Conservation (phyloP, 2,888 invertebrate species). For the Drosophila affinis region DNA sequence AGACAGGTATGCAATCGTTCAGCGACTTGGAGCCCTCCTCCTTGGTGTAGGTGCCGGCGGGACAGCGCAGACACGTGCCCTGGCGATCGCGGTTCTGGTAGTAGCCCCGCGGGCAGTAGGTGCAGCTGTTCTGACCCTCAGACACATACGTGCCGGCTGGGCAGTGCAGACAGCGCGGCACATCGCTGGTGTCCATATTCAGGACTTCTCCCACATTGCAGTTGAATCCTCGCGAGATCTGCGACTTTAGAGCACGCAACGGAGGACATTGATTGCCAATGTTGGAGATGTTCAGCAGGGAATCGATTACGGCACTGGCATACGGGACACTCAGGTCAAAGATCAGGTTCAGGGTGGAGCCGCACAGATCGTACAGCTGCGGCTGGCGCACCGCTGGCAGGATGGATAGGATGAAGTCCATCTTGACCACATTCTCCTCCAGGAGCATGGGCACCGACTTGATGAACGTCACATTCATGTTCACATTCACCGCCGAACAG, state of each 20-base stretch:
- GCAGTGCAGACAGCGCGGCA: conserved; percentile 97
- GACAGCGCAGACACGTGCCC: conserved; percentile 95
- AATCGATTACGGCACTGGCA: conserved; percentile 94
- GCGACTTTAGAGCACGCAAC: conserved; percentile 92
- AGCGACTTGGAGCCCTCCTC: conserved; percentile 95
- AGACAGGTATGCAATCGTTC: conserved; percentile 95
- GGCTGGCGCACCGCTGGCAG: conserved; percentile 94
- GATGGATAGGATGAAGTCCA: conserved; percentile 94
- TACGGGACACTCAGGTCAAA: conserved; percentile 97
- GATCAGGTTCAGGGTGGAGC: conserved; percentile 95
- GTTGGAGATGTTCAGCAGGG: conserved; percentile 93
- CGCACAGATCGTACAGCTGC: conserved; percentile 96
- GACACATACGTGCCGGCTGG: conserved; percentile 97
- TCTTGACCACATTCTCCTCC: conserved; percentile 94
- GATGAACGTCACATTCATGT: conserved; percentile 96
- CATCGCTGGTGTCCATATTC: conserved; percentile 95
- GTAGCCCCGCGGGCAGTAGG: conserved; percentile 94
- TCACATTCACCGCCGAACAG: conserved; percentile 96
- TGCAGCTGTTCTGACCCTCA: conserved; percentile 95
- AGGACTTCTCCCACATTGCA: conserved; percentile 97
- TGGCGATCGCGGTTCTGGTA: conserved; percentile 97
- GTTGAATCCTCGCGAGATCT: conserved; percentile 94
- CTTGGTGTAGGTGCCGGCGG: conserved; percentile 95
- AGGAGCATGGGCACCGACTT: conserved; percentile 91
- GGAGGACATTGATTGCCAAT: conserved; percentile 97